These are phyloP conservation scores for Origma solitaria DNA, from an alignment of 2,113 vertebrate genomes.

Conservation along the genomic window DNA sequence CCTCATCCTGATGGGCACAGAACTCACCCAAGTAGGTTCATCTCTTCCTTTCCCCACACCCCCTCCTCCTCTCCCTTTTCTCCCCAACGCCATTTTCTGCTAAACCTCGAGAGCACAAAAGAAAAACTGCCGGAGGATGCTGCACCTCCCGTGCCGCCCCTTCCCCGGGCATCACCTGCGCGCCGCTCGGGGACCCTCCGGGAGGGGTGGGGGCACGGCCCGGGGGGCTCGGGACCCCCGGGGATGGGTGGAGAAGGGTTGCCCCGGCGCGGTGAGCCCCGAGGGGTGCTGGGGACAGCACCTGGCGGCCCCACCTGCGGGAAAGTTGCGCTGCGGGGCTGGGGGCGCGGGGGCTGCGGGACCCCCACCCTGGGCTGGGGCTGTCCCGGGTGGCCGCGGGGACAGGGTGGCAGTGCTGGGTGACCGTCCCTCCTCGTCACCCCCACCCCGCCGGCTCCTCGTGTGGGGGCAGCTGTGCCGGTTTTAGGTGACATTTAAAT, in stretches of 20 bases:
- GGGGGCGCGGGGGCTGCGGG: neutral
- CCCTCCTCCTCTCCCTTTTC: neutral
- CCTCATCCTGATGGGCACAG: constrained; percentile 93
- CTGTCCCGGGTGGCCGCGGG: neutral
- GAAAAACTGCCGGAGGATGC: neutral
- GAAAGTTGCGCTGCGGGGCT: neutral
- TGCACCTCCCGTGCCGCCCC: neutral
- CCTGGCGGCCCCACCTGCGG: neutral
- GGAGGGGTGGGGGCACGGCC: too few relatives aligned
- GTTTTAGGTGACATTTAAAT: constrained; percentile 59
- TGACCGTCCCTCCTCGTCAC: neutral
- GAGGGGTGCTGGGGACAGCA: neutral
- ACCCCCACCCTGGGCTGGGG: neutral
- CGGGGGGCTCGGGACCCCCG: neutral
- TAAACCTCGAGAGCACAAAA: neutral
- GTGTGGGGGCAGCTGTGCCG: neutral
- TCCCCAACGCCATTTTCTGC: constrained; percentile 76
- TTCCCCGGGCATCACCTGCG: neutral
- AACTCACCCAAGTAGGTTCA: constrained; percentile 95
- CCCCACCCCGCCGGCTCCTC: neutral
- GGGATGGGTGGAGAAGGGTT: neutral
- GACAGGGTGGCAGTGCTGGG: accelerated
- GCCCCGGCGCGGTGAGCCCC: too few relatives aligned
- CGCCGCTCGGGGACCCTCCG: neutral
- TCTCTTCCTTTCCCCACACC: neutral